Evolutionary conservation across 1,140 invertebrate species (phyloP).

Genomic region (Saxidomus purpurata): DNA sequence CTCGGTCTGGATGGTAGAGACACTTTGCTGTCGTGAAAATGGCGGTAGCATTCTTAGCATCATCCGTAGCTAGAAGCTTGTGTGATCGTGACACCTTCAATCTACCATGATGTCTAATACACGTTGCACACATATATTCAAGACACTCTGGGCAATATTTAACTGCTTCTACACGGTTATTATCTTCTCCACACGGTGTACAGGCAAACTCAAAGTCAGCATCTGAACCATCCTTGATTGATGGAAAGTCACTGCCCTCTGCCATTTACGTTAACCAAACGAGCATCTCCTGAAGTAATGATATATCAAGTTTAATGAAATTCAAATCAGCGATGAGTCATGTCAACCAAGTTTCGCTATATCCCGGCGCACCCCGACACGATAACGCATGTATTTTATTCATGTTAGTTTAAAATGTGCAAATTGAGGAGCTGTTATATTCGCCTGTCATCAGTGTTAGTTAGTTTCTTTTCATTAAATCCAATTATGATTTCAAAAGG

Average conservation of each 20-base stretch:
- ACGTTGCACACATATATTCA: neutral
- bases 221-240: neutral
- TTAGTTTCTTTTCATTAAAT: too few relatives aligned
- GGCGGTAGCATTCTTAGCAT: neutral
- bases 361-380: too few relatives aligned
- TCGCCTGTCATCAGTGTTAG: too few relatives aligned
- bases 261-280: too few relatives aligned
- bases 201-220: neutral
- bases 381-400: too few relatives aligned
- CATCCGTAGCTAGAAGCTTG: neutral
- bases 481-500: too few relatives aligned
- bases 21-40: neutral
- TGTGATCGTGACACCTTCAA: neutral
- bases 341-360: too few relatives aligned
- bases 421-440: too few relatives aligned
- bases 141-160: constrained; percentile 5
- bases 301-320: too few relatives aligned
- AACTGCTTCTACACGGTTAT: neutral
- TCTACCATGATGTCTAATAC: neutral
- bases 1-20: constrained; percentile 1
- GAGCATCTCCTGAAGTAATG: too few relatives aligned
- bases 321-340: too few relatives aligned
- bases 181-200: neutral
- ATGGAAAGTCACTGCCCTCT: neutral
- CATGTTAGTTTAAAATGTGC: too few relatives aligned